Evolutionary conservation across 2,113 vertebrate genomes (phyloP).

Genomic region (Lepus europaeus): DNA sequence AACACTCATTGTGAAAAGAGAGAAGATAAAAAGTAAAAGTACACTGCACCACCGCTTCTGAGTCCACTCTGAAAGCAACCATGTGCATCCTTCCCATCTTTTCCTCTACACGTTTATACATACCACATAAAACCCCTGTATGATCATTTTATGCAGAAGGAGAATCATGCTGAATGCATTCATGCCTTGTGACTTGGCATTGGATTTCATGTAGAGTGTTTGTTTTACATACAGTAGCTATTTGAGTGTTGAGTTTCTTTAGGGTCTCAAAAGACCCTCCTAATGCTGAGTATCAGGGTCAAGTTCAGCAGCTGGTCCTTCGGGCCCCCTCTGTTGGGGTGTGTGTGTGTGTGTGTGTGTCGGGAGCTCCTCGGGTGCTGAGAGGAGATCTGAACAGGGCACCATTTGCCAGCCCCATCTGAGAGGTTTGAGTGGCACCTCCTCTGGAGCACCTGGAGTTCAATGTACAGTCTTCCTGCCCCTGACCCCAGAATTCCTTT

Average conservation of each 20-base stretch:
- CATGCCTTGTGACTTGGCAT: neutral
- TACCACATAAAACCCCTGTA: neutral
- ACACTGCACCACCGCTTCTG: fast-evolving
- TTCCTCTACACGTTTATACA: neutral
- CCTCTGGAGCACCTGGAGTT: fast-evolving
- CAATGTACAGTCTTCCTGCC: neutral
- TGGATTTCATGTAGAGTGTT: neutral
- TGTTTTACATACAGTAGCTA: too few relatives aligned
- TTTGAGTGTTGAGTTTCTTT: neutral
- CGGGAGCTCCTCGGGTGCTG: fast-evolving
- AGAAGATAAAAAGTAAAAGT: neutral
- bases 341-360: too few relatives aligned
- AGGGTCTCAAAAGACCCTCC: neutral
- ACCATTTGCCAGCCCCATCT: neutral
- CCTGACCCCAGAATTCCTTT: neutral
- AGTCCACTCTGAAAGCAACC: neutral
- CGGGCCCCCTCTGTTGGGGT: neutral
- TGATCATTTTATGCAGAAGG: neutral
- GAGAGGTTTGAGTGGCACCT: fast-evolving
- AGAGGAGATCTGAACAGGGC: neutral
- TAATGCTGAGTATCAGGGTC: neutral
- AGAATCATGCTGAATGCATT: neutral
- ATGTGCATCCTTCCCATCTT: fast-evolving
- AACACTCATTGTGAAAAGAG: neutral
- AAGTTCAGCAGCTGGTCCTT: neutral